These are phyloP conservation scores for Pelodiscus sinensis DNA, from an alignment of 2,113 vertebrate species.

Conservation along the genomic window DNA sequence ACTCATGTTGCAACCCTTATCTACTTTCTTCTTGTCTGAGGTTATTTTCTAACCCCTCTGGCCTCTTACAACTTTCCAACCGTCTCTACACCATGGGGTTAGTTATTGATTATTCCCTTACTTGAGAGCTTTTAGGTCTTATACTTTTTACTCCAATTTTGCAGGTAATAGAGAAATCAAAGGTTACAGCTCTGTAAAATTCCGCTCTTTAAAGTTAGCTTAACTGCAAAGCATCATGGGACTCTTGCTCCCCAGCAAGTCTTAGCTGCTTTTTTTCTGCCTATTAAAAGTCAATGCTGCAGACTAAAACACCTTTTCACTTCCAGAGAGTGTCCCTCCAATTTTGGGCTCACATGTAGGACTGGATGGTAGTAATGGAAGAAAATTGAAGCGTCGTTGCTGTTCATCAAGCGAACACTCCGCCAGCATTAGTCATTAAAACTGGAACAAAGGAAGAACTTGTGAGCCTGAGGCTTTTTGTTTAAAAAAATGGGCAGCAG, in stretches of 20 bases:
- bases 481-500: not conserved
- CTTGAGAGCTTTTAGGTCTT: not conserved
- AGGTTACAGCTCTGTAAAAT: not conserved
- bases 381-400: not conserved
- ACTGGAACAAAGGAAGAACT: not conserved
- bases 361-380: not conserved
- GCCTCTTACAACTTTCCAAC: not conserved
- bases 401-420: not conserved
- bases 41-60: not conserved
- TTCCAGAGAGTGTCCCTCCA: not conserved
- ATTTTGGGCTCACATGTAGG: not conserved
- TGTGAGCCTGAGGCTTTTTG: not conserved
- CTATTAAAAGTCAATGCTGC: not conserved
- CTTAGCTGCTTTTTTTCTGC: not conserved
- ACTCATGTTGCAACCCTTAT: not conserved
- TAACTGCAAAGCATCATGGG: not conserved
- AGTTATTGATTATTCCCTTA: not conserved
- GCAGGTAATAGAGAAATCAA: not conserved
- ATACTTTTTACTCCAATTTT: not conserved
- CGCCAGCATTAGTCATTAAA: not conserved
- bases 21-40: not conserved
- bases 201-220: not conserved
- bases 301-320: not conserved
- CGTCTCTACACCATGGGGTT: not conserved
- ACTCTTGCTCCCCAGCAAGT: not conserved